Conservation (phyloP, 2,888 invertebrate species). For the Mesorhabditis sp. region DNA sequence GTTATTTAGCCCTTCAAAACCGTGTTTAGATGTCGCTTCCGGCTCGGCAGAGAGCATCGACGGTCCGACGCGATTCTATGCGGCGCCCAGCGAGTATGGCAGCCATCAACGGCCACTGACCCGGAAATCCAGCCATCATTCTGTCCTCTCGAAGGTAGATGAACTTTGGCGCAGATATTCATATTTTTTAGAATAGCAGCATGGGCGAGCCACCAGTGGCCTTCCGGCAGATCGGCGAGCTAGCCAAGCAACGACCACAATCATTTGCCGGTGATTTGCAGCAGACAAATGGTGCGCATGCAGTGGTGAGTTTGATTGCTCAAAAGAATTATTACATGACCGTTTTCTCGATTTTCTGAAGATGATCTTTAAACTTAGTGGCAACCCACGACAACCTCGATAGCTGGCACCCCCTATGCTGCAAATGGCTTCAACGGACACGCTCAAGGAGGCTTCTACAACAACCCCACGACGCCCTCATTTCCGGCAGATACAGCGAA, state of each 20-base stretch:
- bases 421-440: no score
- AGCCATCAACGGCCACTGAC: background rate
- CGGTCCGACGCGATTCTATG: background rate
- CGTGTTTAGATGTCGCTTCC: background rate
- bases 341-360: no score
- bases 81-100: background rate
- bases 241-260: background rate
- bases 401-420: no score
- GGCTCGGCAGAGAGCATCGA: background rate
- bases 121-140: background rate
- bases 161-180: background rate
- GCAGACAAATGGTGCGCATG: background rate
- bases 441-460: no score
- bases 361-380: no score
- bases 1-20: background rate
- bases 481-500: no score
- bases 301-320: no score
- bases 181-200: background rate
- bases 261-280: constrained; percentile 4
- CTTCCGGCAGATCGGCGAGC: background rate
- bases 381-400: no score
- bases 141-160: background rate
- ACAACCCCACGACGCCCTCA: no score
- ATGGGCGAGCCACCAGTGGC: background rate
- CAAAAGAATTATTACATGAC: no score